Percentiles rank a stretch among this genome's conserved stretches.
Conservation (phyloP, 2,113 vertebrate genomes). For the Tursiops truncatus region DNA sequence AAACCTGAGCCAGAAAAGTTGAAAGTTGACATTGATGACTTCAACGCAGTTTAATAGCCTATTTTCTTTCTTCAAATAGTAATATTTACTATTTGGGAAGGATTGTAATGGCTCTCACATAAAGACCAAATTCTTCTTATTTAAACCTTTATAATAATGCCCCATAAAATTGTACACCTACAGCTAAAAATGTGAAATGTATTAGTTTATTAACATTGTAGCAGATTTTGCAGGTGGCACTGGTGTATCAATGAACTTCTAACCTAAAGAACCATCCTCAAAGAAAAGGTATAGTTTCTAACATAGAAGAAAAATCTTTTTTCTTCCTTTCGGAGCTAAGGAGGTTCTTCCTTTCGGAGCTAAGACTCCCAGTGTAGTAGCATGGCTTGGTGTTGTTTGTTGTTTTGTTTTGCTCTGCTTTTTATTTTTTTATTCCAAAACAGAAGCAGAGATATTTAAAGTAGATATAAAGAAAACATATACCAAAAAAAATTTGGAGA, state of each 20-base stretch:
- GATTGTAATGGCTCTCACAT: slow-evolving; percentile 32
- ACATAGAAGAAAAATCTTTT: background rate
- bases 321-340: background rate
- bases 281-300: background rate
- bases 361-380: background rate
- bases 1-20: slow-evolving; percentile 28
- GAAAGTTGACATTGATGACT: slow-evolving; percentile 45
- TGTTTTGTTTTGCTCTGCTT: background rate
- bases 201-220: slow-evolving; percentile 53
- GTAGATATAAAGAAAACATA: background rate
- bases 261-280: background rate
- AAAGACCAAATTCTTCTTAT: slow-evolving; percentile 60
- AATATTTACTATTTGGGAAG: slow-evolving; percentile 44
- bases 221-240: slow-evolving; percentile 7
- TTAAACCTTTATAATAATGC: slow-evolving; percentile 49
- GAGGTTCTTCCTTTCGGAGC: background rate
- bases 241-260: background rate
- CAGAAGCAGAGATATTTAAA: background rate
- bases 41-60: slow-evolving; percentile 42
- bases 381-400: background rate
- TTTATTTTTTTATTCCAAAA: background rate
- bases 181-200: slow-evolving; percentile 43
- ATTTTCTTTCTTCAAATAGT: slow-evolving; percentile 43
- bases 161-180: background rate
- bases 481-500: background rate